A percentile compares a stretch with the other conserved stretches of the same genome.
Conservation (phyloP, 2,113 vertebrate species). For the Actinemys pallida region DNA sequence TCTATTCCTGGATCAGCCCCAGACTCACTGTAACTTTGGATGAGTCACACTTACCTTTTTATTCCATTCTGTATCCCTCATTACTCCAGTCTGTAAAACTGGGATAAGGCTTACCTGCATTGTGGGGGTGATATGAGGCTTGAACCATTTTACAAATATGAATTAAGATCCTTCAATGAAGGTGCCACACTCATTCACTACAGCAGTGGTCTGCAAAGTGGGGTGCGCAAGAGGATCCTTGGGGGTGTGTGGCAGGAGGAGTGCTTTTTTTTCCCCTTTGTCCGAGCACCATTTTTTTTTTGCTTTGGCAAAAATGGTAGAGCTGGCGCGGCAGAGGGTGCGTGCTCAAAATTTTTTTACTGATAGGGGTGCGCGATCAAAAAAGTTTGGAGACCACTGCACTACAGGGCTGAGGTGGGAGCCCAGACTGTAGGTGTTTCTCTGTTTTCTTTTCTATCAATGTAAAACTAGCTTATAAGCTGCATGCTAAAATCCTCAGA, state of each 20-base stretch:
- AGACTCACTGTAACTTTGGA: neutral
- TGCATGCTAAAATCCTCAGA: neutral
- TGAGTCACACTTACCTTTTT: neutral
- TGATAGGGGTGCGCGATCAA: no score
- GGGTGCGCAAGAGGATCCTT: no score
- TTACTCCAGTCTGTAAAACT: neutral
- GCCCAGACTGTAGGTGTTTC: neutral
- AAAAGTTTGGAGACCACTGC: no score
- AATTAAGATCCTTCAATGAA: neutral
- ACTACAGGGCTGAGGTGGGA: neutral
- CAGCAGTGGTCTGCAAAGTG: neutral
- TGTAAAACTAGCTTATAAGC: neutral
- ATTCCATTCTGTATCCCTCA: neutral
- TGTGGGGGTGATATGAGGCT: neutral
- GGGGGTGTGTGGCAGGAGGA: no score
- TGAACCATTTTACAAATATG: neutral
- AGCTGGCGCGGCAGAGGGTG: no score
- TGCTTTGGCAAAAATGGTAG: no score
- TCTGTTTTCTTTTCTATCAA: neutral
- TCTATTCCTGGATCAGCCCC: neutral
- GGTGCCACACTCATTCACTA: neutral
- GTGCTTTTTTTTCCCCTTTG: no score
- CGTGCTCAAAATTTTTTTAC: no score
- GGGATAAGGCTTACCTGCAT: neutral
- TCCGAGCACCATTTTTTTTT: no score